Percentiles rank a stretch among this genome's conserved stretches.
Conservation (phyloP, 64 coral and sea anemone species). For the Hydrozoanthus tunicans region DNA sequence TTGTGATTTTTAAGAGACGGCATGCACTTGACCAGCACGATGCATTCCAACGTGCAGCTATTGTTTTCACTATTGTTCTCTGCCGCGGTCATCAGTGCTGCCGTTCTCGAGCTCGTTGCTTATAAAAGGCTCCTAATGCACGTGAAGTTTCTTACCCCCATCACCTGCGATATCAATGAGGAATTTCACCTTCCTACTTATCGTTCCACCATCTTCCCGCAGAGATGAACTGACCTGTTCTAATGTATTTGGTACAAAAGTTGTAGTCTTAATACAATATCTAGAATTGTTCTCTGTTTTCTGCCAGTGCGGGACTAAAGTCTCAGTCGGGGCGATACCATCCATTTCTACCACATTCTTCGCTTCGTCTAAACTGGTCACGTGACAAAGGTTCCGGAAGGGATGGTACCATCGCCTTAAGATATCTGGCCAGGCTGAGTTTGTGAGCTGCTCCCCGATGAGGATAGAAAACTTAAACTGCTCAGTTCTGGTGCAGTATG, state of each 20-base stretch:
- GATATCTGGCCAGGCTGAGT: slow-evolving; percentile 19
- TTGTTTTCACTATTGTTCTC: too few species aligned
- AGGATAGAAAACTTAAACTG: slow-evolving; percentile 36
- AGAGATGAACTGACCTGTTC: slow-evolving; percentile 18
- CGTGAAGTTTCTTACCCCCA: background rate
- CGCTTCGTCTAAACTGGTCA: background rate
- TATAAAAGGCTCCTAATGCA: too few species aligned
- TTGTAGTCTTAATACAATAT: background rate
- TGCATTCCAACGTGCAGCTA: too few species aligned
- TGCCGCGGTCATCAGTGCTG: too few species aligned
- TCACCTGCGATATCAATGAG: slow-evolving; percentile 29
- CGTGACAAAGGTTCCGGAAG: slow-evolving; percentile 9
- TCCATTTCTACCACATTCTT: slow-evolving; percentile 11
- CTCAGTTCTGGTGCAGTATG: slow-evolving; percentile 25
- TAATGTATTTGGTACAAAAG: slow-evolving; percentile 36
- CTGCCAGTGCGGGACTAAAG: background rate
- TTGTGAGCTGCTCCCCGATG: slow-evolving; percentile 21
- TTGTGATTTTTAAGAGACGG: too few species aligned
- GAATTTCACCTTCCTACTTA: background rate
- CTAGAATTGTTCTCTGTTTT: background rate
- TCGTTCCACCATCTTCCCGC: background rate
- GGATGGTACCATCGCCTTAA: background rate
- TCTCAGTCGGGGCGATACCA: background rate
- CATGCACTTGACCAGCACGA: too few species aligned
- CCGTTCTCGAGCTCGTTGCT: too few species aligned